Percentiles rank a stretch among this genome's conserved stretches.
Conservation (phyloP, 2,888 invertebrate species). For the Drosophila prolongata region DNA sequence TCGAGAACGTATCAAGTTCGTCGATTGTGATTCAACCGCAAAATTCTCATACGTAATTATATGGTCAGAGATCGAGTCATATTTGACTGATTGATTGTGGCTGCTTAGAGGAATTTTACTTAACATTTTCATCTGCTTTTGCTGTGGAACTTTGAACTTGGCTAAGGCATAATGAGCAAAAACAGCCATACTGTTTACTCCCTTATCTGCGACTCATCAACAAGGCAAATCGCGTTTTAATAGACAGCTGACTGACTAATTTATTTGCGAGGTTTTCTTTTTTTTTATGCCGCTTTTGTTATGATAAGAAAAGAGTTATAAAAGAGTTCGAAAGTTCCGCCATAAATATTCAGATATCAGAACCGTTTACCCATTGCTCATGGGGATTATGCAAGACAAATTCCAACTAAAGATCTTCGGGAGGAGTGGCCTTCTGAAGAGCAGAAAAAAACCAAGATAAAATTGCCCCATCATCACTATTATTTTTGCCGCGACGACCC, state of each 20-base stretch:
- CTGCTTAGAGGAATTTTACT: constrained; percentile 18
- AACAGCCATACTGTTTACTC: not conserved
- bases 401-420: constrained; percentile 5
- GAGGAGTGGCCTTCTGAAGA: constrained; percentile 31
- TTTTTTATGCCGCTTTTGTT: constrained; percentile 46
- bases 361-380: not conserved
- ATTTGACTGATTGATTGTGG: constrained; percentile 47
- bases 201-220: constrained; percentile 43
- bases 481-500: constrained; percentile 26
- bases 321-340: constrained; percentile 16
- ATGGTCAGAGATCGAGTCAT: constrained; percentile 39
- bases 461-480: constrained; percentile 47
- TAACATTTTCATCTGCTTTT: constrained; percentile 16
- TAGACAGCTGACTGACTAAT: constrained; percentile 42
- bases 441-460: constrained; percentile 1
- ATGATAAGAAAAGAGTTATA: constrained; percentile 42
- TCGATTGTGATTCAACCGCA: constrained; percentile 64
- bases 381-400: constrained; percentile 22
- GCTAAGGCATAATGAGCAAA: constrained; percentile 4
- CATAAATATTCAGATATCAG: constrained; percentile 28
- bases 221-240: constrained; percentile 67
- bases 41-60: constrained; percentile 67
- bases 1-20: constrained; percentile 10
- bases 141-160: constrained; percentile 30
- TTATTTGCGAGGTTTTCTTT: constrained; percentile 39